These are phyloP conservation scores for Hyles euphorbiae DNA, from an alignment of 1,140 invertebrate genomes.

Conservation along the genomic window DNA sequence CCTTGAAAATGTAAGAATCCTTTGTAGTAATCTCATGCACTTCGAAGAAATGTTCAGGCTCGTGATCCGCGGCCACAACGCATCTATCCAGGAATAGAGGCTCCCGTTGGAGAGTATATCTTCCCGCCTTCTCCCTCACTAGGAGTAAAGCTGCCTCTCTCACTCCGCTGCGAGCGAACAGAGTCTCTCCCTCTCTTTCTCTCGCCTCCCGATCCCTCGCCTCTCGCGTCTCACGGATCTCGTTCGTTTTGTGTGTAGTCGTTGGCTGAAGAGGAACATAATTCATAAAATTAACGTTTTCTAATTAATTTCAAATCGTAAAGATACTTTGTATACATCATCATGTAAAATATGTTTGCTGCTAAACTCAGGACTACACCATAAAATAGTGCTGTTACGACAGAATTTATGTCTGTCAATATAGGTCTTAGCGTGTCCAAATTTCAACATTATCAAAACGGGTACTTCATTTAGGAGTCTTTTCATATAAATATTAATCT, in stretches of 20 bases:
- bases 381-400: too few relatives aligned
- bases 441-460: too few relatives aligned
- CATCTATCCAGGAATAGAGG: slow-evolving; percentile 93
- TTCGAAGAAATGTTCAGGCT: slow-evolving; percentile 95
- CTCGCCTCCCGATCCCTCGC: slow-evolving; percentile 59
- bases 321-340: too few relatives aligned
- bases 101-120: slow-evolving; percentile 90
- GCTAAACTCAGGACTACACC: too few relatives aligned
- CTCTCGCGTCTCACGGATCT: slow-evolving; percentile 64
- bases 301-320: too few relatives aligned
- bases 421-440: too few relatives aligned
- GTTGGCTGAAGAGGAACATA: slow-evolving; percentile 47
- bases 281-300: too few relatives aligned
- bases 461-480: too few relatives aligned
- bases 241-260: slow-evolving; percentile 68
- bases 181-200: slow-evolving; percentile 62
- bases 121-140: slow-evolving; percentile 92
- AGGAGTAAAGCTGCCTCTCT: slow-evolving; percentile 91
- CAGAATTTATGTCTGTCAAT: too few relatives aligned
- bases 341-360: too few relatives aligned
- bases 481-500: too few relatives aligned
- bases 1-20: slow-evolving; percentile 96
- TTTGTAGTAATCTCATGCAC: slow-evolving; percentile 94
- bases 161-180: slow-evolving; percentile 81
- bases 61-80: slow-evolving; percentile 91